A percentile compares a stretch with the other conserved stretches of the same genome.
phyloP scores from a whole-genome alignment of 37 sponge, comb jelly and placozoan genomes.

The Theonella swinhoei region DNA sequence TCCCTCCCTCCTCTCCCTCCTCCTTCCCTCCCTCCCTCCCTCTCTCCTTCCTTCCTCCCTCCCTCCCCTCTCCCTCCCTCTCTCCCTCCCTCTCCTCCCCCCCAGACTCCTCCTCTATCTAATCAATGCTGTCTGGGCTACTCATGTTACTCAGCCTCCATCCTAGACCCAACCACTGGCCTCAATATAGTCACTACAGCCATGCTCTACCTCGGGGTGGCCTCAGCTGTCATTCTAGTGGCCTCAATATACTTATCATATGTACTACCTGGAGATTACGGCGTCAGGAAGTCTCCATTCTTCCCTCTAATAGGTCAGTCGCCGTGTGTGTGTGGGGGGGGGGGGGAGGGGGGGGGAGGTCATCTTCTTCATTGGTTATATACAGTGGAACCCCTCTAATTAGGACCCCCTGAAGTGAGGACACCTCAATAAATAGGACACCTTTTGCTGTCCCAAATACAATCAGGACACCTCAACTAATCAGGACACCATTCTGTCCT shows the following conservation, averaged over 20 bases:
- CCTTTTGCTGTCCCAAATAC: no score
- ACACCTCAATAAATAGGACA: no score
- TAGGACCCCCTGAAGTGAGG: no score
- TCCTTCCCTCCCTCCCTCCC: not conserved
- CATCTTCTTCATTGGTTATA: no score
- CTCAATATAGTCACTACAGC: constrained; percentile 72
- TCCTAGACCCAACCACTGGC: constrained; percentile 29
- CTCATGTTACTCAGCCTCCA: constrained; percentile 56
- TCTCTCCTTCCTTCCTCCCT: not conserved
- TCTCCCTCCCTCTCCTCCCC: not conserved
- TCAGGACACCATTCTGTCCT: no score
- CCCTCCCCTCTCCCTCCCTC: not conserved
- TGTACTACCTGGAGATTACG: constrained; percentile 78
- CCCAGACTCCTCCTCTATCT: constrained; percentile 59
- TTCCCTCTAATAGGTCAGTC: constrained; percentile 77
- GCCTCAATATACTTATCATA: constrained; percentile 63
- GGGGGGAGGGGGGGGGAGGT: no score
- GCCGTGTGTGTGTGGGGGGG: no score
- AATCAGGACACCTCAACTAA: no score
- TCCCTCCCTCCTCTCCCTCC: not conserved
- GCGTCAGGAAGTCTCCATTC: constrained; percentile 75
- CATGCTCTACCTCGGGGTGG: constrained; percentile 58
- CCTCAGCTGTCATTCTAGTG: constrained; percentile 37
- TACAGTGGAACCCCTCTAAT: no score
- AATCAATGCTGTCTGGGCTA: constrained; percentile 47